Evolutionary conservation across 92 coral and sea anemone species (phyloP).

Genomic region (Actinernus sp.): DNA sequence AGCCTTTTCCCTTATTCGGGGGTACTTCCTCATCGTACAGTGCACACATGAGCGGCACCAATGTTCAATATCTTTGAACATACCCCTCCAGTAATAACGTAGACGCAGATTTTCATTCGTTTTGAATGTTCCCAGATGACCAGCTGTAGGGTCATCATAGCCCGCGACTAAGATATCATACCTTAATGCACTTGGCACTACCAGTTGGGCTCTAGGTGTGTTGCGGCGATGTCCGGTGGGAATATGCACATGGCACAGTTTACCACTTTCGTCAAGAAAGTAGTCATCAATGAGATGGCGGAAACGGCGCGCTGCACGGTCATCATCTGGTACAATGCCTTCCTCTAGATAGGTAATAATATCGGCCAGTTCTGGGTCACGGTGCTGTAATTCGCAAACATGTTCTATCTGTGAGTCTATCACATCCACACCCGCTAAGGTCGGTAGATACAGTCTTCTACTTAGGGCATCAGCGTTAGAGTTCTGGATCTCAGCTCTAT

Average conservation of each 20-base stretch:
- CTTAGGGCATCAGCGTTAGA: slow-evolving; percentile 23
- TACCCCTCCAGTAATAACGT: slow-evolving; percentile 59
- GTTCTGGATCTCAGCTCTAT: slow-evolving; percentile 9
- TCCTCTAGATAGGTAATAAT: slow-evolving; percentile 3
- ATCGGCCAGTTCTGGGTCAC: slow-evolving; percentile 22
- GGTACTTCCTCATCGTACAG: slow-evolving; percentile 29
- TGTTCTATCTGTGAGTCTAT: not conserved
- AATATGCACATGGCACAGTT: slow-evolving; percentile 5
- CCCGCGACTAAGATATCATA: slow-evolving; percentile 34
- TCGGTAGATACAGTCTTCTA: not conserved
- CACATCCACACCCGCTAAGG: not conserved
- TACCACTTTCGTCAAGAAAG: slow-evolving; percentile 7
- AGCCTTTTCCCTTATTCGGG: slow-evolving; percentile 3
- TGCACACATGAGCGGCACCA: slow-evolving; percentile 37
- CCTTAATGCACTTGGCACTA: slow-evolving; percentile 1
- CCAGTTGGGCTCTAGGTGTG: slow-evolving; percentile 14
- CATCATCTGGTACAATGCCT: slow-evolving; percentile 17
- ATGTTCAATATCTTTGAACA: slow-evolving; percentile 54
- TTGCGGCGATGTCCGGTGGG: not conserved
- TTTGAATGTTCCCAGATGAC: slow-evolving; percentile 59
- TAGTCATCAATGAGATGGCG: slow-evolving; percentile 25
- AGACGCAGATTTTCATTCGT: slow-evolving; percentile 43
- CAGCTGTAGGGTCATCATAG: no score
- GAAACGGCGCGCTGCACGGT: slow-evolving; percentile 16
- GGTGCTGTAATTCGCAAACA: slow-evolving; percentile 1